Base-by-base conservation (phyloP, 2,113 vertebrate species). In the Catagonus wagneri region DNA sequence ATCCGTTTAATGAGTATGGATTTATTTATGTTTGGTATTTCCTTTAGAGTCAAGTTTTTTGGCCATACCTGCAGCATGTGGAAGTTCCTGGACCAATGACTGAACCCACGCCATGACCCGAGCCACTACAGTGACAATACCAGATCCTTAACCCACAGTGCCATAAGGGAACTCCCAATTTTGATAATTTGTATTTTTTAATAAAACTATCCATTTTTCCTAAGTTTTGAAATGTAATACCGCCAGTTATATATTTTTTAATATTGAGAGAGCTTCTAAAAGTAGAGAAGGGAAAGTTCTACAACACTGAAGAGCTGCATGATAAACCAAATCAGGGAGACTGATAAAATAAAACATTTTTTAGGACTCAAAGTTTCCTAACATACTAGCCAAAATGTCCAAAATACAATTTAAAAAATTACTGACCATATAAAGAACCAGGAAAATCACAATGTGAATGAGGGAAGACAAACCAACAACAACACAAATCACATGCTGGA, bases 1-100 rank as follows among this genome's bases (percentile, higher is more conserved):
- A 95, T 81, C 54, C 29, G 36, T 85, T 95, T 92, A 60, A 89
- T 71, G 23, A 95, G 16, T 69, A 93, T 72, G 3, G 12, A 23
- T 74, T 93, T 90, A 79, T 58, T 79, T 29, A 87, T 80, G 71
- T 85, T 93, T 89, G 23, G 11, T 36, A 89, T 95, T 93, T 95
- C n/a, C 72, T 80, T 93, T 76, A 69, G n/a, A 93, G 90, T 81
- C 19, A 69, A 44, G 44, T 44, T 44, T 44, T 44, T 44, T 44
- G 44, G 44, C 44, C 44, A 8, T 44, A 44, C 44, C 44, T 44
- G 44, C 44, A 44, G 44, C 44, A 44, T 44, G 44, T 44, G 5
- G 44, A 44, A 44, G 44, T 44, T 44, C 44, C 44, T 44, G 44
- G 44, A 44, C 44, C 44, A 44, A 44, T 44, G 44, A 44, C 8